Evolutionary conservation across 2,113 vertebrate genomes (phyloP).

Genomic region (Podarcis muralis): DNA sequence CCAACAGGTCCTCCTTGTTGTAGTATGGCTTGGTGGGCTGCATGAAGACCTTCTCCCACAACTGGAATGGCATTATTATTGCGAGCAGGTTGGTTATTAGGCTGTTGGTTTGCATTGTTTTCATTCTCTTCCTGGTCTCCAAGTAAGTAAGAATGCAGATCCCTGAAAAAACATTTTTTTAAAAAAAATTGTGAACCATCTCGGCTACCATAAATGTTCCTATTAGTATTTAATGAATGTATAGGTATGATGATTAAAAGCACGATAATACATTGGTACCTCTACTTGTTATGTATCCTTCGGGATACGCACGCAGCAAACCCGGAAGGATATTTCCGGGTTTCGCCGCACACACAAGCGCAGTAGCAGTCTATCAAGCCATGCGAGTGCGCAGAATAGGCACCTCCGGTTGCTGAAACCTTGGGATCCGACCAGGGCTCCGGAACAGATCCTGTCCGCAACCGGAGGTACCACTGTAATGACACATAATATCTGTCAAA

Average conservation of each 20-base stretch:
- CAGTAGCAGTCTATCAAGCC: no score
- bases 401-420: no score
- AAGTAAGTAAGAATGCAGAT: slow-evolving; percentile 96
- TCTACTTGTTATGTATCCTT: no score
- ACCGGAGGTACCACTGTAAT: no score
- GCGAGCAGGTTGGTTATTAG: slow-evolving; percentile 90
- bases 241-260: background rate
- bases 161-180: slow-evolving; percentile 73
- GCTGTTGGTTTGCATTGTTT: slow-evolving; percentile 89
- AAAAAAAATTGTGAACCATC: background rate
- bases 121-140: slow-evolving; percentile 97
- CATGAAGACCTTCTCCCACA: slow-evolving; percentile 94
- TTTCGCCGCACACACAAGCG: no score
- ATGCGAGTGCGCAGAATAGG: no score
- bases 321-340: no score
- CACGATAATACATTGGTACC: background rate
- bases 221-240: background rate
- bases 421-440: no score
- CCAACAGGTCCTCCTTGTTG: slow-evolving; percentile 97
- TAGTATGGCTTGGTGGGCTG: slow-evolving; percentile 97
- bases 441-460: no score
- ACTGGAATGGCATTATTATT: slow-evolving; percentile 92
- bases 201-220: background rate
- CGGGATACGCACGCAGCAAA: no score
- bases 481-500: background rate